These are phyloP conservation scores for Trichomycterus rosablanca DNA, from an alignment of 2,113 vertebrate species.

Conservation along the genomic window DNA sequence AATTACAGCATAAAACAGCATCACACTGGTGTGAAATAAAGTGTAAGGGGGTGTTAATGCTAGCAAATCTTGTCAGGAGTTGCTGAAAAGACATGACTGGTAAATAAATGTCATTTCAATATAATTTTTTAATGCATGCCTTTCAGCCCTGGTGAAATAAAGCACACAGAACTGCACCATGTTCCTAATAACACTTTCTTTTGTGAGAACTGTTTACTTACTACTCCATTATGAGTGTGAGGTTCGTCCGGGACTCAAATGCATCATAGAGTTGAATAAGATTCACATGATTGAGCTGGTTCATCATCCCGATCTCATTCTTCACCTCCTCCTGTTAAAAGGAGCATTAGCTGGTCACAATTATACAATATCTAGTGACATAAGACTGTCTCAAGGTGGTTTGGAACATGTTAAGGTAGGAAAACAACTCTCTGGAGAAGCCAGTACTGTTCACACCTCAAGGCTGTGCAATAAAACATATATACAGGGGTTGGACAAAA, in stretches of 20 bases:
- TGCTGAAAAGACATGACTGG: constrained; percentile 18
- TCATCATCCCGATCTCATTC: constrained; percentile 87
- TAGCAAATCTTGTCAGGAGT: constrained; percentile 19
- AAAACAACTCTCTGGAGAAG: no score
- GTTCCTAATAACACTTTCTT: no score
- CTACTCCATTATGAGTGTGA: constrained; percentile 86
- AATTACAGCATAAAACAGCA: constrained; percentile 12
- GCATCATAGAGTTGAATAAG: constrained; percentile 89
- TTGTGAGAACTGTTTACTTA: constrained; percentile 63
- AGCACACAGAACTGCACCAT: no score
- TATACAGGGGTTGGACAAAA: no score
- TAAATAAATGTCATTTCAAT: constrained; percentile 27
- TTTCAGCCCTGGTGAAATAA: neutral
- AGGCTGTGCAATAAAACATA: no score
- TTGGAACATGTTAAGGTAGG: no score
- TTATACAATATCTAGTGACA: no score
- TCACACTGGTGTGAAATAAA: constrained; percentile 17
- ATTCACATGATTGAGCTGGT: constrained; percentile 82
- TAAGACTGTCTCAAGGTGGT: no score
- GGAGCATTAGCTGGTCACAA: no score
- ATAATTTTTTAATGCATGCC: constrained; percentile 27
- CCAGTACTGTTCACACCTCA: no score
- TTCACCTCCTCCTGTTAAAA: constrained; percentile 81
- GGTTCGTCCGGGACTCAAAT: constrained; percentile 76
- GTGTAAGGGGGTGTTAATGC: constrained; percentile 32